Evolutionary conservation across 2,113 vertebrate genomes (phyloP).

Genomic region (Myotis brandtii): DNA sequence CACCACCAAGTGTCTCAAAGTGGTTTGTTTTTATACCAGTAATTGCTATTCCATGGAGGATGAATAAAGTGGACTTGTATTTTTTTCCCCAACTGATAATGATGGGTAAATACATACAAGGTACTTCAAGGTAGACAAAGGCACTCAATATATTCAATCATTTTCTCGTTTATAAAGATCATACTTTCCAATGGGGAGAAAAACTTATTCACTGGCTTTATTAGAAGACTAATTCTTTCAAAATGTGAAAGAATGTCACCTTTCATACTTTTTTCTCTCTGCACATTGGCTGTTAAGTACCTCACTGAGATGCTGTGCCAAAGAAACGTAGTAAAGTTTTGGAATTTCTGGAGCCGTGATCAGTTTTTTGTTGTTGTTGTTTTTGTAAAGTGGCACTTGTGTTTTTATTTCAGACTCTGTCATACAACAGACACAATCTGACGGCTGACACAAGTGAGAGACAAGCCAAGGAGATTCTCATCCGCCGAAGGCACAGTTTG

Average conservation of each 20-base stretch:
- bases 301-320: not conserved
- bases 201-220: not conserved
- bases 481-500: constrained; percentile 93
- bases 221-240: not conserved
- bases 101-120: not conserved
- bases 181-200: not conserved
- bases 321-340: not conserved
- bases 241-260: not conserved
- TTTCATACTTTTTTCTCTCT: not conserved
- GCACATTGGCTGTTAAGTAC: not conserved
- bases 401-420: constrained; percentile 90
- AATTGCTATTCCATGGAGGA: constrained; percentile 56
- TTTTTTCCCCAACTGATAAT: not conserved
- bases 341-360: not conserved
- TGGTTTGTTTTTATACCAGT: constrained; percentile 57
- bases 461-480: constrained; percentile 94
- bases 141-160: not conserved
- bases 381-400: constrained; percentile 16
- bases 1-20: constrained; percentile 75
- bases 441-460: constrained; percentile 89
- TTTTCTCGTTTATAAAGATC: constrained; percentile 4
- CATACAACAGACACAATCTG: constrained; percentile 93
- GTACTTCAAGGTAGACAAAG: not conserved
- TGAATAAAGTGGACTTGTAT: constrained; percentile 32
- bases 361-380: not conserved